A percentile compares a stretch with the other conserved stretches of the same genome.
Conservation (phyloP, 2,113 vertebrate species). For the Micronycteris hirsuta region DNA sequence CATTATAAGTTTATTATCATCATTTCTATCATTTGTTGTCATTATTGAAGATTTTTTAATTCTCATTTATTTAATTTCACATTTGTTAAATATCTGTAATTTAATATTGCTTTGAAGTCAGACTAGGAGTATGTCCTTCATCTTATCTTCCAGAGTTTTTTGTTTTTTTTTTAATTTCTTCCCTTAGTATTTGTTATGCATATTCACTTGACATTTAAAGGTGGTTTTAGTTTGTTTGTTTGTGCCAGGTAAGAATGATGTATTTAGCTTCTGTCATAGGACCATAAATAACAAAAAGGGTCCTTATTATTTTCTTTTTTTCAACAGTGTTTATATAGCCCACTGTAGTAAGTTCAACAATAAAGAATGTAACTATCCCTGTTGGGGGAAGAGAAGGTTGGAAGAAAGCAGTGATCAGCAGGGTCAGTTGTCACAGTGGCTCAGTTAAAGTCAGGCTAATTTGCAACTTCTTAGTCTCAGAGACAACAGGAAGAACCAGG, state of each 20-base stretch:
- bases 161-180: neutral
- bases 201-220: neutral
- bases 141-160: neutral
- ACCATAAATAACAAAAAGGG: neutral
- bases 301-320: neutral
- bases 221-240: neutral
- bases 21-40: neutral
- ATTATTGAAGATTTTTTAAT: neutral
- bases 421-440: neutral
- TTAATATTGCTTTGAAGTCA: neutral
- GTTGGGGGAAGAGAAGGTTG: neutral
- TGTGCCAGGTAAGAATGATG: neutral
- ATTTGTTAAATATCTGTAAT: neutral
- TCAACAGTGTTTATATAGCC: neutral
- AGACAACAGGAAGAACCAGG: too few species aligned
- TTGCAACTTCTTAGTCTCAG: too few species aligned
- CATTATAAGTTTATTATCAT: neutral
- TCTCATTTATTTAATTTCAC: neutral
- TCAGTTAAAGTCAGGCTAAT: neutral
- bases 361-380: neutral
- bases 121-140: neutral
- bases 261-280: neutral
- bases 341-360: neutral
- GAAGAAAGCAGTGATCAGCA: neutral
- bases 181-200: neutral